Evolutionary conservation across 2,113 vertebrate genomes (phyloP), one percentile per base, ranked within the genome.

Genomic region (Anoura caudifer): DNA sequence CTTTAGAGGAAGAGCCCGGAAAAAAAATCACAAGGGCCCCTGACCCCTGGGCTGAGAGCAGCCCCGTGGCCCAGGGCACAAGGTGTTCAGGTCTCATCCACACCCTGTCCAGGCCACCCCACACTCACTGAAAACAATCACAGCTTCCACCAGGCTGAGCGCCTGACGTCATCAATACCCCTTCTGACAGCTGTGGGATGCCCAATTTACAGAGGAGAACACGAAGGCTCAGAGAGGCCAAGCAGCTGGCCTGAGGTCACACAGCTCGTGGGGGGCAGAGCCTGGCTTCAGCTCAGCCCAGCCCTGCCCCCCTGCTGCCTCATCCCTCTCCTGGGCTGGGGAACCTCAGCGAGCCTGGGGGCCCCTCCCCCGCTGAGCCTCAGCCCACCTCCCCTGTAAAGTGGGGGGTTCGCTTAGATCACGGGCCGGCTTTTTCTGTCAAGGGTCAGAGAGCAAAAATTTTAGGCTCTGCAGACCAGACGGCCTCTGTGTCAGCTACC

Each of bases 281-380:
- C 22, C 59, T 20, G 82, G 70, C 22, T 43, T 41, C 59, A 65
- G 15, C n/a, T 22, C 59, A 63, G 8, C 28, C 26, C 24, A 20
- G 72, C 31, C 59, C 76, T 31, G 82, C 24, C 31, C 33, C 26
- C 11, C 28, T 0, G 16, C 76, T 20, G 28, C 26, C 1, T 0
- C 5, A 7, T 26, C 22, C 20, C 36, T 8, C 86, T n/a, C 54
- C 0, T 0, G 52, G 0, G 2, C 38, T 31, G 0, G 52, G 12
- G n/a, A 54, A 54, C 59, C 16, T 31, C 10, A 1, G 24, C 2
- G 7, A 7, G 31, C 5, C 77, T 65, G 13, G n/a, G 52, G 28
- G 47, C 14, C 6, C 26, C 4, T 5, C 24, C 45, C 54, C 26
- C 19, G 38, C 77, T 2, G 17, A 73, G 45, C 83, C 80, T 94